Percentiles rank a stretch among this genome's conserved stretches.
phyloP scores from a whole-genome alignment of 1,140 invertebrate genomes.

The Lepidostoma basale region DNA sequence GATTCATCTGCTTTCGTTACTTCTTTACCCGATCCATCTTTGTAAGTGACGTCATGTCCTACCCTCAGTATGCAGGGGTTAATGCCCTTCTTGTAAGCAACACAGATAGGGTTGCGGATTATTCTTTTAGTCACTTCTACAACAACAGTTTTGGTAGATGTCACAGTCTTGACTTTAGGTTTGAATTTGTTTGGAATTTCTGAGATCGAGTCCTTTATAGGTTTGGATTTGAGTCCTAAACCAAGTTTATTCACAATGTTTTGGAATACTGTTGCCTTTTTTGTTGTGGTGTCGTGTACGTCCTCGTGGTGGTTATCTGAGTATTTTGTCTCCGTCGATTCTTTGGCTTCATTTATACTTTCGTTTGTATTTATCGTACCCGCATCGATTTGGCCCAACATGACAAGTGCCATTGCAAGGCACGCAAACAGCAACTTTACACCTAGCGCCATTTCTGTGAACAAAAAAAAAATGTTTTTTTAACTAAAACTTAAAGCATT shows the following conservation, averaged over 20 bases:
- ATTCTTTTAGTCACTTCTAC: constrained; percentile 35
- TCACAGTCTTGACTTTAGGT: constrained; percentile 1
- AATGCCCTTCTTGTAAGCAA: not conserved
- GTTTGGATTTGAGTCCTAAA: not conserved
- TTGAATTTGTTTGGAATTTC: not conserved
- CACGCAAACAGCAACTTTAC: constrained; percentile 30
- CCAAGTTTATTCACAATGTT: not conserved
- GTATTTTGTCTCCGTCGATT: not conserved
- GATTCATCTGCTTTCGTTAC: not conserved
- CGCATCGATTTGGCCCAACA: not conserved
- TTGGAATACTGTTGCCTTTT: constrained; percentile 11
- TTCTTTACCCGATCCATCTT: not conserved
- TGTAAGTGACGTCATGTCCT: not conserved
- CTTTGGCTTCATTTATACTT: not conserved
- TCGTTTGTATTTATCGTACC: not conserved
- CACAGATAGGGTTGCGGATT: constrained; percentile 32
- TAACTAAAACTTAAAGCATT: not conserved
- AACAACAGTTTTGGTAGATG: constrained; percentile 28
- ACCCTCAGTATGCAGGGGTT: not conserved
- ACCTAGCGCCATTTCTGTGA: constrained; percentile 33
- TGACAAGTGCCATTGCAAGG: constrained; percentile 16
- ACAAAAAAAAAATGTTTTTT: not conserved
- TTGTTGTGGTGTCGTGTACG: not conserved
- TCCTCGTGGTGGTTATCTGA: not conserved
- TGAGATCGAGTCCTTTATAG: not conserved